Evolutionary conservation across 2,797 vertebrate species (phyloP).

Genomic region (Tachyglossus aculeatus): DNA sequence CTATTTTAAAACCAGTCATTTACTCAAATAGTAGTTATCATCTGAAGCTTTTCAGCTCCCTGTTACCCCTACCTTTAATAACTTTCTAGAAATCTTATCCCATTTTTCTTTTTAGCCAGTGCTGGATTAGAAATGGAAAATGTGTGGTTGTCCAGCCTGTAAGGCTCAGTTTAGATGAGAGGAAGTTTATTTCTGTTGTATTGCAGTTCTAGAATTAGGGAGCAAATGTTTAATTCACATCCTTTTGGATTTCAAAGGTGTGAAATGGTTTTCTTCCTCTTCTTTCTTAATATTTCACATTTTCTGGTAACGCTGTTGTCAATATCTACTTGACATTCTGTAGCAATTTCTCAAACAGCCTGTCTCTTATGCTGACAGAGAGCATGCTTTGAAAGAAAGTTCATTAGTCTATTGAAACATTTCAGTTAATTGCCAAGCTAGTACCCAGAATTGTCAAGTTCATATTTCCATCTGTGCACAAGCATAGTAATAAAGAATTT

Average conservation of each 20-base stretch:
- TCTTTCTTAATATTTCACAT: constrained; percentile 30
- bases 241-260: constrained; percentile 38
- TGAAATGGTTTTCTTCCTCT: constrained; percentile 41
- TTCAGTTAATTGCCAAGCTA: constrained; percentile 70
- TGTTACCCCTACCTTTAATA: not conserved
- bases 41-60: not conserved
- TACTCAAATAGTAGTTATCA: not conserved
- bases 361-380: constrained; percentile 61
- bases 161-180: not conserved
- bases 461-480: constrained; percentile 72
- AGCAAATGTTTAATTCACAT: constrained; percentile 27
- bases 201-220: not conserved
- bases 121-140: constrained; percentile 14
- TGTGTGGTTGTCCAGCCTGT: constrained; percentile 19
- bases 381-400: constrained; percentile 66
- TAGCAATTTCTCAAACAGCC: constrained; percentile 51
- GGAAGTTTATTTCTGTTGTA: not conserved
- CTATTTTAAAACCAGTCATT: too few species aligned
- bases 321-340: constrained; percentile 47
- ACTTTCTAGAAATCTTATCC: not conserved
- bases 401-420: constrained; percentile 73
- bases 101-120: not conserved
- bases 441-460: constrained; percentile 66
- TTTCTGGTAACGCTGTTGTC: constrained; percentile 18
- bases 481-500: constrained; percentile 65